Evolutionary conservation across 2,888 invertebrate genomes (phyloP).

Genomic region (Epirrita christyi): DNA sequence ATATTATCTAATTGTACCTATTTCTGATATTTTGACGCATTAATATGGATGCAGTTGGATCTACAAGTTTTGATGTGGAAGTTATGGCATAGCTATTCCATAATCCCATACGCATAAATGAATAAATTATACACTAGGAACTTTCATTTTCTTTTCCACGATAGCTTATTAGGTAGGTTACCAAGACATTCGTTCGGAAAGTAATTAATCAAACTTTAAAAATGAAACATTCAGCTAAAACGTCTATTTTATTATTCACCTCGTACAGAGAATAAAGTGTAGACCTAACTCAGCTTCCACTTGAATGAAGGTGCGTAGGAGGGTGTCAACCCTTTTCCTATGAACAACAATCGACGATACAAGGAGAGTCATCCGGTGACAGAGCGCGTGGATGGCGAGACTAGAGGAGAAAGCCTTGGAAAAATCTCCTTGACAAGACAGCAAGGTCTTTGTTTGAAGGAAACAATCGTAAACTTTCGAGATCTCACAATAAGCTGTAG

Average conservation of each 20-base stretch:
- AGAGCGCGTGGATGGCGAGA: constrained; percentile 53
- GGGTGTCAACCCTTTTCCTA: constrained; percentile 75
- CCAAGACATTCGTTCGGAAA: background rate
- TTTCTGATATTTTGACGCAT: background rate
- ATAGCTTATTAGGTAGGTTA: background rate
- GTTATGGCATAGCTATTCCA: constrained; percentile 16
- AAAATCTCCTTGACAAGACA: constrained; percentile 36
- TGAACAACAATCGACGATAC: constrained; percentile 65
- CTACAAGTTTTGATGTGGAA: constrained; percentile 17
- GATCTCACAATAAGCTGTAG: background rate
- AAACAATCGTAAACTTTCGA: constrained; percentile 1
- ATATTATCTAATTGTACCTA: constrained; percentile 23
- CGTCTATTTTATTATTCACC: constrained; percentile 21
- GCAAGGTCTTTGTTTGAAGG: constrained; percentile 17
- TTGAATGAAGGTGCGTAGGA: constrained; percentile 74
- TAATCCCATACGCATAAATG: constrained; percentile 11
- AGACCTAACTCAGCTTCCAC: constrained; percentile 64
- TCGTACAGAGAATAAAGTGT: constrained; percentile 33
- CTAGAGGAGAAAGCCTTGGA: constrained; percentile 47
- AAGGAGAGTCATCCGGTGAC: constrained; percentile 64
- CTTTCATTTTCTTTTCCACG: constrained; percentile 15
- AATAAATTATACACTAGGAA: background rate
- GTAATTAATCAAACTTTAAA: background rate
- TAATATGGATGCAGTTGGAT: background rate
- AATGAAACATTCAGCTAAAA: background rate